Percentiles rank a stretch among this genome's conserved stretches.
These are phyloP conservation scores for Arothron firmamentum DNA, from an alignment of 2,113 vertebrate species.

Conservation along the genomic window DNA sequence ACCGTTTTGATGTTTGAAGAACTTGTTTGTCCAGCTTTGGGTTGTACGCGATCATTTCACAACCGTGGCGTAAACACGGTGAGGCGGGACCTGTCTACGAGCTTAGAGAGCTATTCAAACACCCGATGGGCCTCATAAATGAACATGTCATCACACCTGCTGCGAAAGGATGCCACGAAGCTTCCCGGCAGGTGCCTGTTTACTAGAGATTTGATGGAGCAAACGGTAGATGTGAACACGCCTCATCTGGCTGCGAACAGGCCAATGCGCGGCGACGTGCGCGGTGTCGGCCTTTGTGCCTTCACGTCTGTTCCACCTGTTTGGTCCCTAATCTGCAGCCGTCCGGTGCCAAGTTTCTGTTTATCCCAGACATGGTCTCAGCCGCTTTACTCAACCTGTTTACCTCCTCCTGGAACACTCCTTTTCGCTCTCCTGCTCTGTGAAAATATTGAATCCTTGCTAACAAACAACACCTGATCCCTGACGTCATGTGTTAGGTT, in stretches of 20 bases:
- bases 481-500: conserved; percentile 48
- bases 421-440: conserved; percentile 35
- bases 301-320: conserved; percentile 33
- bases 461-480: conserved; percentile 56
- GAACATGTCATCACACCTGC: conserved; percentile 39
- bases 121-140: conserved; percentile 10
- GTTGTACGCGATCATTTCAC: no score
- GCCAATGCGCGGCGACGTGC: neutral
- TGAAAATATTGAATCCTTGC: conserved; percentile 35
- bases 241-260: conserved; percentile 8
- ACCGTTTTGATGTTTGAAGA: no score
- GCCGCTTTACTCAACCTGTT: conserved; percentile 52
- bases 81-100: neutral
- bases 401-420: conserved; percentile 66
- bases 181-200: neutral
- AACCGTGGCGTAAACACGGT: no score
- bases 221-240: neutral
- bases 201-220: neutral
- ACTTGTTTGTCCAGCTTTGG: no score
- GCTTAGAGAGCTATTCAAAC: conserved; percentile 20
- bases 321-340: conserved; percentile 62
- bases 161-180: conserved; percentile 9
- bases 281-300: conserved; percentile 27
- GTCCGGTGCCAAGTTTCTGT: conserved; percentile 75
- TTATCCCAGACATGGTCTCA: conserved; percentile 60